phyloP scores from a whole-genome alignment of 2,113 vertebrate genomes.

The Serinus canaria region DNA sequence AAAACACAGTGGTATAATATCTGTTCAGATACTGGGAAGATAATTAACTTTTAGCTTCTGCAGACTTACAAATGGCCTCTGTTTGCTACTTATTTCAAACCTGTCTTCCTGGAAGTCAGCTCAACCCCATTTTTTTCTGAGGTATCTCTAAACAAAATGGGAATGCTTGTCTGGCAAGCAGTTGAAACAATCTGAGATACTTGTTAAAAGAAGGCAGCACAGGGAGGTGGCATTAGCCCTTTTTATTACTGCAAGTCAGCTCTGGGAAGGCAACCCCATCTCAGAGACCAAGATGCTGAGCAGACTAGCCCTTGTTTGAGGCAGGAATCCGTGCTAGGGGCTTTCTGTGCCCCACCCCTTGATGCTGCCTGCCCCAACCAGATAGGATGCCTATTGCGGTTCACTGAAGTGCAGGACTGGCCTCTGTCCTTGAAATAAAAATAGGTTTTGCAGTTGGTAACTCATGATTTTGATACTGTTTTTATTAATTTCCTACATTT shows the following conservation, averaged over 20 bases:
- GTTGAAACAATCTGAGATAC: background rate
- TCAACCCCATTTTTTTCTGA: background rate
- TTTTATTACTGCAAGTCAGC: background rate
- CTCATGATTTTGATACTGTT: background rate
- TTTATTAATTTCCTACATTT: background rate
- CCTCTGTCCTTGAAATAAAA: background rate
- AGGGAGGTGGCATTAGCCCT: background rate
- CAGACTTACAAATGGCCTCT: background rate
- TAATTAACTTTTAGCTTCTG: background rate
- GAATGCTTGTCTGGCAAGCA: background rate
- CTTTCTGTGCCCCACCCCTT: background rate
- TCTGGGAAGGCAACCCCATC: background rate
- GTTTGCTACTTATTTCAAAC: background rate
- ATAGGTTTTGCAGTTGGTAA: background rate
- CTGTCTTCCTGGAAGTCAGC: background rate
- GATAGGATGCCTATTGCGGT: fast-evolving
- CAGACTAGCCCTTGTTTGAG: background rate
- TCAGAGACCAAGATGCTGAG: background rate
- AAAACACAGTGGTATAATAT: background rate
- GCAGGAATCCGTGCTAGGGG: background rate
- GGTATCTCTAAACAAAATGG: background rate
- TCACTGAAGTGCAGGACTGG: background rate
- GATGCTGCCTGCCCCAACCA: background rate
- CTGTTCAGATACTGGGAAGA: background rate
- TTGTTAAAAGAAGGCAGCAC: background rate